Evolutionary conservation across 2,797 vertebrate genomes (phyloP).

Genomic region (Oreochromis grahami): DNA sequence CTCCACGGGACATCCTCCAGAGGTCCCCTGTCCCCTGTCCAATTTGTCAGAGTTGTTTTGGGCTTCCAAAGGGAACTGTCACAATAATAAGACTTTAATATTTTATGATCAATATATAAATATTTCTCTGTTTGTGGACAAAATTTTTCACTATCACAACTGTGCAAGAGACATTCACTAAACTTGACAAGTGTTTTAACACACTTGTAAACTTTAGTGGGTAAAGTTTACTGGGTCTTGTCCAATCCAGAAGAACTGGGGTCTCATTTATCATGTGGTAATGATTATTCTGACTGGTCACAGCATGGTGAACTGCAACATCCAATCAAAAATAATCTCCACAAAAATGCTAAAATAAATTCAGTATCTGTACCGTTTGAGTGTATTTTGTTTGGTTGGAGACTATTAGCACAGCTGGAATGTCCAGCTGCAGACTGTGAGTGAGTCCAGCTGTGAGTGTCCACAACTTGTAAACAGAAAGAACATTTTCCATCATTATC

Average conservation of each 20-base stretch:
- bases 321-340: neutral
- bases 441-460: neutral
- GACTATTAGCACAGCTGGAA: neutral
- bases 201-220: neutral
- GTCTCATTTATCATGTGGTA: neutral
- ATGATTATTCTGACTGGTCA: neutral
- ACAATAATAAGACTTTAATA: neutral
- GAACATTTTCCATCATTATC: neutral
- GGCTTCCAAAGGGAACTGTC: neutral
- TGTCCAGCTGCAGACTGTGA: neutral
- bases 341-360: neutral
- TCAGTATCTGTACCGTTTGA: neutral
- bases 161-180: neutral
- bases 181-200: neutral
- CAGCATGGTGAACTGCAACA: neutral
- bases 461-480: neutral
- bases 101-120: neutral
- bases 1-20: neutral
- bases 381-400: neutral
- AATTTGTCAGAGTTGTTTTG: neutral
- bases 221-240: neutral
- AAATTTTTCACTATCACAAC: rapidly evolving
- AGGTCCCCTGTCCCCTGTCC: neutral
- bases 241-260: neutral
- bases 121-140: neutral